phyloP scores from a whole-genome alignment of 2,888 invertebrate species.

The Melanostoma scalare region DNA sequence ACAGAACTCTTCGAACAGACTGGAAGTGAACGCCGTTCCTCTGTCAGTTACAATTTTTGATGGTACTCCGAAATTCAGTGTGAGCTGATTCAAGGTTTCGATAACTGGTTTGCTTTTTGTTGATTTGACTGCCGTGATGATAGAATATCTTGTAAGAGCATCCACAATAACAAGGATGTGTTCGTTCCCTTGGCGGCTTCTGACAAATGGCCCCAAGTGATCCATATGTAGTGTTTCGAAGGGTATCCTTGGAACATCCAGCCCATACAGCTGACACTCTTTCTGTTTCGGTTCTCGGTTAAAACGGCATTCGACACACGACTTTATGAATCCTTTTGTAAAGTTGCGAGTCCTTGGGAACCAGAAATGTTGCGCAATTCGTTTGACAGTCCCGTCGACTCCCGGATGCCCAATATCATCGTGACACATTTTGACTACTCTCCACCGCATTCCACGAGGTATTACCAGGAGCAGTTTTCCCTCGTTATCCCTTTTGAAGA shows the following conservation, averaged over 20 bases:
- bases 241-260: no score
- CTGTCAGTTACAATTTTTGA: constrained; percentile 15
- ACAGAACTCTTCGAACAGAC: constrained; percentile 29
- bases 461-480: constrained; percentile 14
- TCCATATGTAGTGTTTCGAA: no score
- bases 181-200: no score
- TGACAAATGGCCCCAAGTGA: no score
- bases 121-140: constrained; percentile 46
- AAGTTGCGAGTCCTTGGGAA: constrained; percentile 37
- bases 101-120: constrained; percentile 39
- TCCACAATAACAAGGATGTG: no score
- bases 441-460: constrained; percentile 3
- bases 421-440: no score
- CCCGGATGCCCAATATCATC: constrained; percentile 60
- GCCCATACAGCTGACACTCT: no score
- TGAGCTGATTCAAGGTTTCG: constrained; percentile 3
- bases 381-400: constrained; percentile 40
- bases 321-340: no score
- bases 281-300: no score
- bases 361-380: constrained; percentile 47
- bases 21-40: constrained; percentile 50
- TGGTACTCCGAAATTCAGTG: constrained; percentile 16
- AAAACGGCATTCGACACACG: no score
- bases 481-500: constrained; percentile 26
- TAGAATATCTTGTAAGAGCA: no score